Base-by-base conservation (phyloP, 2,797 vertebrate genomes). In the Phrynocephalus guinanensis region DNA sequence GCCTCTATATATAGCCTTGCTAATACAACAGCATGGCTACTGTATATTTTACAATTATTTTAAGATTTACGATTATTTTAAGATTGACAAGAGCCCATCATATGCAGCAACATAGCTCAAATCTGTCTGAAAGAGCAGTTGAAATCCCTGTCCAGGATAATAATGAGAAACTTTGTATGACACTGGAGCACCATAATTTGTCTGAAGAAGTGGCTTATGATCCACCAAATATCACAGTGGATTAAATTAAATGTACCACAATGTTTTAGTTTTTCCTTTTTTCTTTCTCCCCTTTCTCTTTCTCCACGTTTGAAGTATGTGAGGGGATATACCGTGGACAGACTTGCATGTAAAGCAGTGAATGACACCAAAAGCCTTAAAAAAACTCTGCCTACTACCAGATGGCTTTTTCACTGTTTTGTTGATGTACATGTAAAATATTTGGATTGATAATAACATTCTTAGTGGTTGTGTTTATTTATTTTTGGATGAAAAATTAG, bases 31-130 rank as follows among this genome's bases (percentile, higher is more conserved):
- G 3, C 11, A 44, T 72, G 33, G 44, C 44, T 89, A 9, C 52
- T 72, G 0, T 72, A 33, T 72, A 82, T 86, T 81, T 70, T 82
- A 7, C 76, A 10, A 79, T 91, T 90, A 70, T 90, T 90, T 93
- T 76, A 70, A 60, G 13, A 44, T 16, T 44, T 82, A 7, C 78
- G 13, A 79, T 91, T 90, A 70, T 90, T 90, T 93, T 76, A 70
- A 60, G 13, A 44, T 22, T 44, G 11, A 82, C 13, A 85, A 82
- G 50, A 52, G 6, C 38, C 68, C 5, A 68, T 10, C 26, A 38
- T 9, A 73, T 44, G 30, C 15, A 1, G 15, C 33, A 85, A 38
- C 56, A 73, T 73, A 22, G 38, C 67, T 70, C 63, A 81, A 30
- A 85, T 8, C 76, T 68, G 16, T 85, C n/a, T 76, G 48, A 67